A percentile compares a stretch with the other conserved stretches of the same genome.
Conservation (phyloP, 2,113 vertebrate genomes). For the Crotalus horridus region DNA sequence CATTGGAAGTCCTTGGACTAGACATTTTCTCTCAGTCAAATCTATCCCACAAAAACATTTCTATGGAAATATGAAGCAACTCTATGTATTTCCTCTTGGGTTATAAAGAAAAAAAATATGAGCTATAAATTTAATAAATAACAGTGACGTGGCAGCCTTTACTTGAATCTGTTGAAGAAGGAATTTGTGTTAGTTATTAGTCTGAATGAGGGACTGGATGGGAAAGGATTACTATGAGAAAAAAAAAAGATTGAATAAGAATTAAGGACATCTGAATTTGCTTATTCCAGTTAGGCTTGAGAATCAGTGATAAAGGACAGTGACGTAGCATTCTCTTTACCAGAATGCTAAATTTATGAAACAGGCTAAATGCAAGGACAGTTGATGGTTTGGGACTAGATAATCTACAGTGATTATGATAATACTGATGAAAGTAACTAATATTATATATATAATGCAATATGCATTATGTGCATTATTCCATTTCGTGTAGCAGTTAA, state of each 20-base stretch:
- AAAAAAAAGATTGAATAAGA: neutral
- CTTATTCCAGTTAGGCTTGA: neutral
- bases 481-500: neutral
- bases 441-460: neutral
- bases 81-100: neutral
- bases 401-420: neutral
- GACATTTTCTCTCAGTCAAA: neutral
- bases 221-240: neutral
- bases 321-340: neutral
- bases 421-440: neutral
- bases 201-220: neutral
- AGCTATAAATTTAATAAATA: neutral
- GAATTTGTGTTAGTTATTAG: neutral
- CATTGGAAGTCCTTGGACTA: neutral
- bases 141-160: neutral
- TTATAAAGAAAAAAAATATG: neutral
- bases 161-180: neutral
- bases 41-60: neutral
- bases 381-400: neutral
- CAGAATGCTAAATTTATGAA: neutral
- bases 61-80: neutral
- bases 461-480: neutral
- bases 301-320: neutral
- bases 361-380: neutral
- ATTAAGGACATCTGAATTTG: neutral